Evolutionary conservation across 1,140 invertebrate species (phyloP), one percentile per base, ranked within the genome.

Genomic region (Parapsyche elsis): DNA sequence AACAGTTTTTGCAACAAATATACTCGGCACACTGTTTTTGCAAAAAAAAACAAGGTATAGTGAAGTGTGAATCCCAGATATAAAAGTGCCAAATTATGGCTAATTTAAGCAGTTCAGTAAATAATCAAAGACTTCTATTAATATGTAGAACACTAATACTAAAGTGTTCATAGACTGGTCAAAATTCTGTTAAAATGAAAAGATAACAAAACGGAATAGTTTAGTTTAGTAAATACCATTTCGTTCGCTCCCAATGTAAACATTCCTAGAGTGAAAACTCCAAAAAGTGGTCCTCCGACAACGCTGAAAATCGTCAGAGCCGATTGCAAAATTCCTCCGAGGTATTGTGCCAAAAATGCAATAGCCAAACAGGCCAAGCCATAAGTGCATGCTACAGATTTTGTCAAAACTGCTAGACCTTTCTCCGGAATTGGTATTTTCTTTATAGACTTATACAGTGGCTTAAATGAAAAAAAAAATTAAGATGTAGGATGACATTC

Each of bases 251-350:
- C 95, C 0, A 95, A 95, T 71, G 96, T 93, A 84, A 96, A 95
- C 92, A 97, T 96, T 70, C 96, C 96, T 23, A 97, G 86, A 0
- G 94, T 94, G 85, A 97, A 97, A 2, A 97, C 86, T 0, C 95
- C 96, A 2, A 97, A 86, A 0, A 95, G 92, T 0, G 97, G 94
- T 16, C 96, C 96, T 1, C 95, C 95, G 1, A 97, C 94, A 84
- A 97, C 94, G 0, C 96, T 96, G 85, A 97, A 97, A 71, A 97
- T 94, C 5, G 94, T 96, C 0, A 97, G 86, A 0, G 95, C 95
- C 0, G 95, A 93, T 88, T 97, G 94, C 44, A 97, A 89, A 10
- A 97, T 92, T 14, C 94, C 93, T 0, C 95, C 95, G 23, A 96
- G 86, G 83, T 92, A 90, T 84, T 95, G 93, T 0, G 95, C 94